Percentiles rank a stretch among this genome's conserved stretches.
Conservation (phyloP, 1,140 invertebrate species). For the Phymorhynchus buccinoides region DNA sequence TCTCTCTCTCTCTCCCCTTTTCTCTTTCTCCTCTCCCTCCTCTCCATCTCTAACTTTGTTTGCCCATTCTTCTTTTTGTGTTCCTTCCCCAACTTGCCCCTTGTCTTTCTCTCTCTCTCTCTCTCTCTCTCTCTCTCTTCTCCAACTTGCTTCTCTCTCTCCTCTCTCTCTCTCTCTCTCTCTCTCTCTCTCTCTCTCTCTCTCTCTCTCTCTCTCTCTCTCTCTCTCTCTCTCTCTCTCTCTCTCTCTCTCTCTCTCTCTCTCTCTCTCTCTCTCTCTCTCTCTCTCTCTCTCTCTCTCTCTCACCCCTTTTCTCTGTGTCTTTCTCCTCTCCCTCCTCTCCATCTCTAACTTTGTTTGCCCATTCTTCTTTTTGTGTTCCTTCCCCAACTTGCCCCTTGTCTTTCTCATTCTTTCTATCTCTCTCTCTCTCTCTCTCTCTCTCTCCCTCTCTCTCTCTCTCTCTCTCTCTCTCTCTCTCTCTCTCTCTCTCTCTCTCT, state of each 20-base stretch:
- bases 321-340: neutral
- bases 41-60: constrained; percentile 19
- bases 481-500: neutral
- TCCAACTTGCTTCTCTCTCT: neutral
- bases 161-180: neutral
- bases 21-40: constrained; percentile 36
- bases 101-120: neutral
- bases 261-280: too few species aligned
- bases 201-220: too few species aligned
- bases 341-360: neutral
- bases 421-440: constrained; percentile 6
- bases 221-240: neutral
- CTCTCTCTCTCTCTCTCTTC: neutral
- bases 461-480: neutral
- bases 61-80: neutral
- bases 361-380: neutral
- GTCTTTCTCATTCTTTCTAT: neutral
- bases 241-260: neutral
- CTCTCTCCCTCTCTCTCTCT: neutral
- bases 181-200: neutral
- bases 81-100: neutral
- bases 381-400: too few species aligned
- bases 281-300: too few species aligned
- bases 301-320: neutral
- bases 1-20: constrained; percentile 46